Evolutionary conservation across 2,888 invertebrate species (phyloP).

Genomic region (Hyalella azteca): DNA sequence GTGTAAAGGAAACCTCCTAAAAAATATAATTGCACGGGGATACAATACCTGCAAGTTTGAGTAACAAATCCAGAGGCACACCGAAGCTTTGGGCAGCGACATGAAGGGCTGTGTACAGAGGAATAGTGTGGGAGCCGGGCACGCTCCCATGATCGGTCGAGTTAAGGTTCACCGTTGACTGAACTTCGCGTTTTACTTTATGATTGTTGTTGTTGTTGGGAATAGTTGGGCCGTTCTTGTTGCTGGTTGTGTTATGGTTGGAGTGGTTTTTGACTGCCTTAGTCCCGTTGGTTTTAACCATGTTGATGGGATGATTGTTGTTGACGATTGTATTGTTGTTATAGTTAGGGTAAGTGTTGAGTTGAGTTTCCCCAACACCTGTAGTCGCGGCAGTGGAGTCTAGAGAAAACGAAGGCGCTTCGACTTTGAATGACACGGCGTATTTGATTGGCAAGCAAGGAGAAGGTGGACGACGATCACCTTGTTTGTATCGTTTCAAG

Average conservation of each 20-base stretch:
- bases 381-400: background rate
- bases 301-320: background rate
- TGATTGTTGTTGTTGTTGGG: background rate
- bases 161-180: background rate
- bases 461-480: slow-evolving; percentile 9
- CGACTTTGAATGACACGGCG: slow-evolving; percentile 10
- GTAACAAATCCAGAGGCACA: background rate
- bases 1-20: no score
- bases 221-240: background rate
- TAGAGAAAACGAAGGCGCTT: background rate
- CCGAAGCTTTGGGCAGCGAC: slow-evolving; percentile 17
- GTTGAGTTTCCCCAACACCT: no score
- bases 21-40: no score
- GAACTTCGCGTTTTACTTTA: background rate
- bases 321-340: background rate
- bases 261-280: background rate
- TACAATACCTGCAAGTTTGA: slow-evolving; percentile 9
- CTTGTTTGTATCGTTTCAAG: slow-evolving; percentile 13
- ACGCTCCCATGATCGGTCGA: background rate
- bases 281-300: background rate
- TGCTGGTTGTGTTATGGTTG: background rate
- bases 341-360: background rate
- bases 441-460: slow-evolving; percentile 7
- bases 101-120: slow-evolving; percentile 9
- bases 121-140: background rate